These are phyloP conservation scores for Drosophila vallismaia DNA, from an alignment of 2,888 invertebrate genomes.

Conservation along the genomic window DNA sequence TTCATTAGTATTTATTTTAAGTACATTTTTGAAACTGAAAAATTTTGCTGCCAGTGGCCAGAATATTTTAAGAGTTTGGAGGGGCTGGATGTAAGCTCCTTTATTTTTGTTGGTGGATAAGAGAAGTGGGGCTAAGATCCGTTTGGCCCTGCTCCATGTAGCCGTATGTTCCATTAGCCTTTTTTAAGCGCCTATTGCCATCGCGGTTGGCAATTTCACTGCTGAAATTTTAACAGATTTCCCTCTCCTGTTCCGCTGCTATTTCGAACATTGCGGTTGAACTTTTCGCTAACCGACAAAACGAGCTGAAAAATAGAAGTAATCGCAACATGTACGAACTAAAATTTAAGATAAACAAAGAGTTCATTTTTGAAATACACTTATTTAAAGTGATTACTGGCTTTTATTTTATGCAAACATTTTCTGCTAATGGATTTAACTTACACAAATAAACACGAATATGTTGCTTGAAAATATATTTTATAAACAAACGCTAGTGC, in stretches of 20 bases:
- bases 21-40: not conserved
- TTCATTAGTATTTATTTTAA: no score
- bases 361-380: not conserved
- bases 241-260: slow-evolving; percentile 55
- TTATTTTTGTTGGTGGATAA: slow-evolving; percentile 1
- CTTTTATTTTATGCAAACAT: not conserved
- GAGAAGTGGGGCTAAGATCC: slow-evolving; percentile 24
- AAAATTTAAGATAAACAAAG: not conserved
- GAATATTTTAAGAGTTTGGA: not conserved
- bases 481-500: no score
- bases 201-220: slow-evolving; percentile 32
- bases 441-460: not conserved
- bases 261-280: slow-evolving; percentile 64
- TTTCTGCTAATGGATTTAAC: not conserved
- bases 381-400: not conserved
- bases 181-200: slow-evolving; percentile 49
- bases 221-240: slow-evolving; percentile 74
- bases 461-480: not conserved
- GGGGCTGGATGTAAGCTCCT: slow-evolving; percentile 14
- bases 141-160: slow-evolving; percentile 46
- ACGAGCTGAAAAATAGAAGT: slow-evolving; percentile 10
- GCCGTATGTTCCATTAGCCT: slow-evolving; percentile 74
- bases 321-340: slow-evolving; percentile 6
- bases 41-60: slow-evolving; percentile 10
- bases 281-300: slow-evolving; percentile 39